These are phyloP conservation scores for Gymnoscelis rufifasciata DNA, from an alignment of 2,888 invertebrate species.

Conservation along the genomic window DNA sequence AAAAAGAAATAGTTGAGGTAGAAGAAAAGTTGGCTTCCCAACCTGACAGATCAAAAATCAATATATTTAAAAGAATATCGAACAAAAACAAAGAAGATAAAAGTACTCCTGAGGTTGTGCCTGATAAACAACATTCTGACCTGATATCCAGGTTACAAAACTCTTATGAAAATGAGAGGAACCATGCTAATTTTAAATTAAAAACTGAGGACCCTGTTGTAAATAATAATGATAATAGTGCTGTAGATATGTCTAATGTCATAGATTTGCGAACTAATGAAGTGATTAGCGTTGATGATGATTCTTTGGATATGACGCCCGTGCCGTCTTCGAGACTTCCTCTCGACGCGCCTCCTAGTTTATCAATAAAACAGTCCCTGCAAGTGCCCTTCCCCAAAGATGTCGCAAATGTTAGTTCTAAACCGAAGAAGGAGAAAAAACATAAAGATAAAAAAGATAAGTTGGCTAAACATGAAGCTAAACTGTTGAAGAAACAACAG, in stretches of 20 bases:
- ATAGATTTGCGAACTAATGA: slow-evolving; percentile 73
- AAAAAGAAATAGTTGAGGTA: slow-evolving; percentile 73
- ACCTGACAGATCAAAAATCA: slow-evolving; percentile 90
- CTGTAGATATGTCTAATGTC: slow-evolving; percentile 71
- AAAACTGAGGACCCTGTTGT: slow-evolving; percentile 63
- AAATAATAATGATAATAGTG: slow-evolving; percentile 75
- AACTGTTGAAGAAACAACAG: slow-evolving; percentile 68
- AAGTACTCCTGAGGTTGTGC: slow-evolving; percentile 58
- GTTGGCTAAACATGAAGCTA: slow-evolving; percentile 66
- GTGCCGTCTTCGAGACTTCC: slow-evolving; percentile 40
- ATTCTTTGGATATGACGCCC: slow-evolving; percentile 60
- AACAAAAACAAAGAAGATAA: slow-evolving; percentile 85
- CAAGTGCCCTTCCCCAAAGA: slow-evolving; percentile 73
- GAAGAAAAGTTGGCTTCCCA: slow-evolving; percentile 84
- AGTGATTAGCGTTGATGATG: slow-evolving; percentile 73
- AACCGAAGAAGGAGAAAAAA: slow-evolving; percentile 80
- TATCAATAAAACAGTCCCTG: slow-evolving; percentile 68
- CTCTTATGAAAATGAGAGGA: slow-evolving; percentile 50
- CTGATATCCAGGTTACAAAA: slow-evolving; percentile 71
- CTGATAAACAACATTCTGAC: slow-evolving; percentile 64
- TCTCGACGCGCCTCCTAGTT: slow-evolving; percentile 48
- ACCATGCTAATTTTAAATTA: slow-evolving; percentile 49
- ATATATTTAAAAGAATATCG: slow-evolving; percentile 92
- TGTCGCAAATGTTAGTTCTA: slow-evolving; percentile 76
- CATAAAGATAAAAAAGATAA: slow-evolving; percentile 75